These are phyloP conservation scores for Triplophysa dalaica DNA, from an alignment of 2,113 vertebrate species.

Conservation along the genomic window DNA sequence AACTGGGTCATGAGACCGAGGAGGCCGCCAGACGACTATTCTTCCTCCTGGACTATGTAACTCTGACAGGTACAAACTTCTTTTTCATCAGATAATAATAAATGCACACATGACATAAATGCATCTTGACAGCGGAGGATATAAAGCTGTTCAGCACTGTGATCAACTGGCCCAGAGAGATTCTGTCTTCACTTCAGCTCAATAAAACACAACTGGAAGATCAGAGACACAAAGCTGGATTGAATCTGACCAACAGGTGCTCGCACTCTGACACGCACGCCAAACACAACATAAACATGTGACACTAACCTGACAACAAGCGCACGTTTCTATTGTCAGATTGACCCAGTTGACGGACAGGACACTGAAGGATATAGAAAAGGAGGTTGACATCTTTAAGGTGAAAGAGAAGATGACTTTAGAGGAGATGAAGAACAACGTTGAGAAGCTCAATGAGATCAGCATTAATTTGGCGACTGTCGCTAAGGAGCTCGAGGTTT, in stretches of 20 bases:
- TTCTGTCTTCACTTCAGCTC: constrained; percentile 75
- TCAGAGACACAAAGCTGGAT: constrained; percentile 69
- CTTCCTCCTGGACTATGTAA: constrained; percentile 83
- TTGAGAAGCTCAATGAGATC: constrained; percentile 76
- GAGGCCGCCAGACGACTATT: constrained; percentile 74
- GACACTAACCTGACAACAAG: neutral
- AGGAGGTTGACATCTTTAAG: constrained; percentile 80
- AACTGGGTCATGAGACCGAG: constrained; percentile 73
- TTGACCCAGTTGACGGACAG: constrained; percentile 71
- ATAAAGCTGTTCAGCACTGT: constrained; percentile 80
- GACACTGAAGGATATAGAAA: constrained; percentile 69
- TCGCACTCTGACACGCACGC: neutral
- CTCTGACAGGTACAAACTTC: constrained; percentile 73
- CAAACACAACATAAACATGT: neutral
- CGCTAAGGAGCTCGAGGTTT: constrained; percentile 80
- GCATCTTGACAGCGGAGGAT: constrained; percentile 75
- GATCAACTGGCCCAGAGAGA: constrained; percentile 83
- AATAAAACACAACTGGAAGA: constrained; percentile 62
- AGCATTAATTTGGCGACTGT: constrained; percentile 75
- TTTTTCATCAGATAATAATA: neutral
- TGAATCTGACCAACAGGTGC: constrained; percentile 77
- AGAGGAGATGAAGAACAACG: constrained; percentile 82
- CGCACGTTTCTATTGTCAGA: constrained; percentile 62
- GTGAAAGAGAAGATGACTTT: constrained; percentile 73
- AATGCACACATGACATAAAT: constrained; percentile 43